Base-by-base conservation (phyloP, 2,888 invertebrate species). In the Netelia virgata region DNA sequence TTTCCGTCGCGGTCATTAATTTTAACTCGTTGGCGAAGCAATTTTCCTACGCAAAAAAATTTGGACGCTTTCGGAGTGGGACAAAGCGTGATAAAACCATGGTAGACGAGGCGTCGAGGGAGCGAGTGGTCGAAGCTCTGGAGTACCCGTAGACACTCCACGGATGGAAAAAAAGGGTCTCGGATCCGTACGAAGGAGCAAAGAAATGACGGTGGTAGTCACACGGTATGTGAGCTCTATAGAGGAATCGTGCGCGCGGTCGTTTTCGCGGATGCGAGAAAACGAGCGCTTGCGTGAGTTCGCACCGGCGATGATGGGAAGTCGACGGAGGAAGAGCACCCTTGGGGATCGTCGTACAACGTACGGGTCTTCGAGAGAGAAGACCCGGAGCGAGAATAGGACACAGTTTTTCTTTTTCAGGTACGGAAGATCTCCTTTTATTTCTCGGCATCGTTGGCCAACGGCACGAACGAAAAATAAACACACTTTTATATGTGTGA, bases 261-360 rank as follows among this genome's bases (percentile, higher is more conserved):
- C 59, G 59, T 76, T 76, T 76, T 76, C 66, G 20, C 57, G 23
- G 16, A 28, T 41, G 43, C 16, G 59, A 68, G 75, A 59, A 47
- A 59, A 59, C 36, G 66, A n/a, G 50, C 47, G 57, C 47, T 57
- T 23, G 72, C 50, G 41, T 63, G 74, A 70, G 53, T 20, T 75
- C 16, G 75, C 20, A 47, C 53, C 59, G 28, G 76, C 88, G 90
- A 90, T 89, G 90, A 90, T 89, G 90, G 89, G 87, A 88, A 90
- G 88, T 91, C 88, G 79, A 86, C 87, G 87, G 78, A 73, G 73
- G 91, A 90, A 90, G 87, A 88, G 86, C 88, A 86, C 91, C 89
- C 88, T 59, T 47, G 91, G 91, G 91, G 91, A 90, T 90, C 87
- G 89, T 90, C 88, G 88, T 77, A 87, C 80, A 66, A 82, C 83